Conservation (phyloP, 2,888 invertebrate species). For the Cephus spinipes region DNA sequence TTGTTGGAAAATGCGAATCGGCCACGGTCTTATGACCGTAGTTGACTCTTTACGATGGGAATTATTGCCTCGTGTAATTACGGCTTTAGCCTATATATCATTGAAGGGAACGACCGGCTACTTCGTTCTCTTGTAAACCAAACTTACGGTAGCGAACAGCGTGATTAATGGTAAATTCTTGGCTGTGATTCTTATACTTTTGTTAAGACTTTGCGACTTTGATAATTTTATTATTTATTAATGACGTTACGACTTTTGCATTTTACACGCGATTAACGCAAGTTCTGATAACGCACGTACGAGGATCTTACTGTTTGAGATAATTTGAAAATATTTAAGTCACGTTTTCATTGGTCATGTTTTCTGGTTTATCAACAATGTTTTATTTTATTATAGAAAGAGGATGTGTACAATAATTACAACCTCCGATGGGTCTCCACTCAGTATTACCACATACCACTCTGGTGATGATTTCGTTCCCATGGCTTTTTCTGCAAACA, state of each 20-base stretch:
- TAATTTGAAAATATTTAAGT: constrained; percentile 1
- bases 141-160: background rate
- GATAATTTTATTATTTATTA: too few relatives aligned
- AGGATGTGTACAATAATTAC: constrained; percentile 34
- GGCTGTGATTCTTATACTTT: too few relatives aligned
- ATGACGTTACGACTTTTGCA: too few relatives aligned
- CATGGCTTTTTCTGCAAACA: too few relatives aligned
- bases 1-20: background rate
- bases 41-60: background rate
- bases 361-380: constrained; percentile 5
- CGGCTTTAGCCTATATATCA: background rate
- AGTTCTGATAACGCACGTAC: too few relatives aligned
- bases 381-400: constrained; percentile 2
- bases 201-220: too few relatives aligned
- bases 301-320: constrained; percentile 19
- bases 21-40: background rate
- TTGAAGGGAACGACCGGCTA: background rate
- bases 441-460: constrained; percentile 24
- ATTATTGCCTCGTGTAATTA: background rate
- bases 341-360: constrained; percentile 10
- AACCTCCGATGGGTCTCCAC: constrained; percentile 63
- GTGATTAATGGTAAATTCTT: too few relatives aligned
- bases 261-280: too few relatives aligned
- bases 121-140: background rate
- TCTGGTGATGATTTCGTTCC: too few relatives aligned